phyloP scores from a whole-genome alignment of 2,797 vertebrate genomes.

The Leptoclinus maculatus region DNA sequence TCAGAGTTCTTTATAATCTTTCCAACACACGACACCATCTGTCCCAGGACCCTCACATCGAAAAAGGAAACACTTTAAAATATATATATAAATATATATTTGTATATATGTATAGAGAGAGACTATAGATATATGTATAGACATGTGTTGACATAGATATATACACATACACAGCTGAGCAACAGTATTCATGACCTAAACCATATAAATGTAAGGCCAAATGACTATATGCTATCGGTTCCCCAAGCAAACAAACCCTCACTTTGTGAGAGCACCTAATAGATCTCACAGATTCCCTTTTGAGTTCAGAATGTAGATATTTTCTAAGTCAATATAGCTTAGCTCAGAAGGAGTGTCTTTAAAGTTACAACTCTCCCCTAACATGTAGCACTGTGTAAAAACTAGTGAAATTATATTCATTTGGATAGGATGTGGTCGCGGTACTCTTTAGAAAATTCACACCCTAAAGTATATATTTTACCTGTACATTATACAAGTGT shows the following conservation, averaged over 20 bases:
- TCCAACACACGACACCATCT: too few species aligned
- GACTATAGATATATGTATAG: too few species aligned
- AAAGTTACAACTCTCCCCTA: neutral
- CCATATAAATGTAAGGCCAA: neutral
- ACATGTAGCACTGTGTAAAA: neutral
- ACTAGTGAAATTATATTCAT: neutral
- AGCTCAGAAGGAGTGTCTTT: neutral
- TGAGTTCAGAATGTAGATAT: neutral
- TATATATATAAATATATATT: too few species aligned
- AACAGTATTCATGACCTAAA: neutral
- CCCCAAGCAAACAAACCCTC: neutral
- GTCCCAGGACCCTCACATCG: too few species aligned
- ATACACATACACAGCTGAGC: neutral
- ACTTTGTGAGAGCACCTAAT: neutral
- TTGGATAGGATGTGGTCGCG: neutral
- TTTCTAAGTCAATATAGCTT: neutral
- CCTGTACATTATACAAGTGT: neutral
- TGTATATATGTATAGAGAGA: too few species aligned
- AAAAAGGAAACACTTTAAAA: too few species aligned
- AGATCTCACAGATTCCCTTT: neutral
- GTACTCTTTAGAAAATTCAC: neutral
- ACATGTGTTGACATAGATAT: too few species aligned
- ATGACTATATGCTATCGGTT: neutral
- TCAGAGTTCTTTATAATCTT: too few species aligned
- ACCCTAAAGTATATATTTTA: neutral